Evolutionary conservation across 2,888 invertebrate genomes (phyloP), one percentile per base, ranked within the genome.

Genomic region (Troilus luridus): DNA sequence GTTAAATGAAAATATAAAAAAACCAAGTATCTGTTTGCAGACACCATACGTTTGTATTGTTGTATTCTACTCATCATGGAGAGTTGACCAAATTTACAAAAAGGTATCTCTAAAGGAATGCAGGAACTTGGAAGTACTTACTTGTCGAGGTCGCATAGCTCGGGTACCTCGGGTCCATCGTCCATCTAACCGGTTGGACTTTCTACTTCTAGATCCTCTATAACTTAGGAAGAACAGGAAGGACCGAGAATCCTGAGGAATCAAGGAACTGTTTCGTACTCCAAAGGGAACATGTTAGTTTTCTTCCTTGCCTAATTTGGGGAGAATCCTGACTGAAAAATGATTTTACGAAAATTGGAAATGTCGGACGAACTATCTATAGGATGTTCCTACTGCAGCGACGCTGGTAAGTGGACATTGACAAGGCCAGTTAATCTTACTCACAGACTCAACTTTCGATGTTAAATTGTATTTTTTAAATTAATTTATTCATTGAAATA

Each of bases 221-320:
- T 85, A 85, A 21, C 85, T 85, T 56, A 21, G 85, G 56, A 58
- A 58, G 85, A 56, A 56, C 85, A 85, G 85, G 85, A 85, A 85
- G 85, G 56, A 8, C 12, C 5, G n/a, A 14, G 85, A 58, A 85
- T 85, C 21, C 12, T 0, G 1, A 21, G 11, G 85, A n/a, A 85
- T 85, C 56, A 85, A 56, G 85, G 56, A 85, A 85, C 56, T 12
- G 56, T 6, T 5, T 11, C 85, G 12, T 10, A 56, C 41, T 27
- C 41, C 41, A 7, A 41, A 77, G 8, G 9, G 72, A 27, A 77
- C 17, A 6, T 41, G 41, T 1, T 19, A 19, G 41, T 41, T 1
- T 19, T 19, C 27, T 41, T 14, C 72, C 27, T 27, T 41, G 17
- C 12, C 24, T 12, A 12, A 67, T 9, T 1, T 24, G 12, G 17